These are phyloP conservation scores for Tribolium castaneum DNA, from an alignment of 1,140 invertebrate species.

Conservation along the genomic window DNA sequence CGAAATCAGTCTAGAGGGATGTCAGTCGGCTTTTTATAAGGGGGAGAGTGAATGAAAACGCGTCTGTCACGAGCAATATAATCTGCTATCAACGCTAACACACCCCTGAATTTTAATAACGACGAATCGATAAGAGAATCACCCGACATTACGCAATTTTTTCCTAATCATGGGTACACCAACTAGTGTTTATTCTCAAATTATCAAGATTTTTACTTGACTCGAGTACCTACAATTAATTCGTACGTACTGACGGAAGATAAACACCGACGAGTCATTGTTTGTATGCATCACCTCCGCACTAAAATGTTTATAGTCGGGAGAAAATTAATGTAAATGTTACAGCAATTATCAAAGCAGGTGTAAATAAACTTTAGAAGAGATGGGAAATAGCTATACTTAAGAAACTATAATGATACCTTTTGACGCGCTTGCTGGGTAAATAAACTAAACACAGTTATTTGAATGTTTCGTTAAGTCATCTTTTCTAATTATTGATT, in stretches of 20 bases:
- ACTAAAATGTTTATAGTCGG: slow-evolving; percentile 23
- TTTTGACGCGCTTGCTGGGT: slow-evolving; percentile 29
- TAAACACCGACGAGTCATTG: slow-evolving; percentile 9
- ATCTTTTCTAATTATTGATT: slow-evolving; percentile 41
- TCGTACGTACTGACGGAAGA: background rate
- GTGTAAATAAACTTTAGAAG: slow-evolving; percentile 31
- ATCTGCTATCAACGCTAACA: slow-evolving; percentile 55
- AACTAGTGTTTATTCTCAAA: background rate
- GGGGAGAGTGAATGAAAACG: slow-evolving; percentile 53
- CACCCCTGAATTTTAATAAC: slow-evolving; percentile 55
- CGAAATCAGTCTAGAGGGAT: slow-evolving; percentile 40
- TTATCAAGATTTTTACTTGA: slow-evolving; percentile 2
- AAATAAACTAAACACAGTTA: slow-evolving; percentile 42
- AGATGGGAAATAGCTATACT: slow-evolving; percentile 27
- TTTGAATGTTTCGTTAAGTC: slow-evolving; percentile 41
- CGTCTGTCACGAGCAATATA: slow-evolving; percentile 56
- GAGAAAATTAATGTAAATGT: slow-evolving; percentile 31
- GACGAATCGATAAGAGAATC: slow-evolving; percentile 36
- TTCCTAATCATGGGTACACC: background rate
- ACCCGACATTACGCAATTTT: background rate
- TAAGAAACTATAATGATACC: slow-evolving; percentile 37
- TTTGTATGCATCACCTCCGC: slow-evolving; percentile 10
- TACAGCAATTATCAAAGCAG: slow-evolving; percentile 24
- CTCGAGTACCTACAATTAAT: background rate
- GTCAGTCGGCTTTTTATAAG: slow-evolving; percentile 46